phyloP scores from a whole-genome alignment of 1,140 invertebrate genomes.

The Condylostylus longicornis region DNA sequence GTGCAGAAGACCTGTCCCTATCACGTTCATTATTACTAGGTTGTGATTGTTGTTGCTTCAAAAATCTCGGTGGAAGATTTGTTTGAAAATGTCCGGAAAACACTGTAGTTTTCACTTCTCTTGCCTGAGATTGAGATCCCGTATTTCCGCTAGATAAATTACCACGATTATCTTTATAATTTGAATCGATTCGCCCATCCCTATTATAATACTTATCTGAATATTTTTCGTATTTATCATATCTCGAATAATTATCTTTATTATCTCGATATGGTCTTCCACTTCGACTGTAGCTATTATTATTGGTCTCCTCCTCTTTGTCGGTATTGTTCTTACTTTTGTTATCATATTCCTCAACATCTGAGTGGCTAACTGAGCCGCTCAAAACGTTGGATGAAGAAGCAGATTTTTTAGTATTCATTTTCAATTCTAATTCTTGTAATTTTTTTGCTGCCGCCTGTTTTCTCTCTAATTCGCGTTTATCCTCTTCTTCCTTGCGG shows the following conservation, averaged over 20 bases:
- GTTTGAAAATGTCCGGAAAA: conserved; percentile 60
- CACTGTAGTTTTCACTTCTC: conserved; percentile 25
- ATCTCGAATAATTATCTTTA: too few species aligned
- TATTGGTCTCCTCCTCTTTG: background rate
- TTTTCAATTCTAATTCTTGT: conserved; percentile 46
- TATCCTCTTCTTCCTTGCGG: conserved; percentile 57
- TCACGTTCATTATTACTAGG: conserved; percentile 6
- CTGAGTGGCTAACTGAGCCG: too few species aligned
- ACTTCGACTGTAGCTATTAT: conserved; percentile 1
- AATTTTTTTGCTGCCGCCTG: conserved; percentile 47
- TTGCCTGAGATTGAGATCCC: too few species aligned
- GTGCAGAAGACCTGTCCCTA: conserved; percentile 2
- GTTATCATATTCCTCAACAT: background rate
- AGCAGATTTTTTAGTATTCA: conserved; percentile 36
- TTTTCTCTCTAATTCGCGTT: conserved; percentile 44
- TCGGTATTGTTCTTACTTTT: background rate
- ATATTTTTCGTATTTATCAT: too few species aligned
- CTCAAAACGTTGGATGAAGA: too few species aligned
- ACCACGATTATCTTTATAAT: too few species aligned
- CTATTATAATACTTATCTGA: too few species aligned
- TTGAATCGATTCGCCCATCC: too few species aligned
- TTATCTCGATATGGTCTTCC: conserved; percentile 8
- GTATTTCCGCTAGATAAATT: background rate
- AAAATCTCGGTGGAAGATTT: conserved; percentile 72
- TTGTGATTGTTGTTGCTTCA: conserved; percentile 50